phyloP scores from a whole-genome alignment of 2,113 vertebrate species.

The Actenoides hombroni region DNA sequence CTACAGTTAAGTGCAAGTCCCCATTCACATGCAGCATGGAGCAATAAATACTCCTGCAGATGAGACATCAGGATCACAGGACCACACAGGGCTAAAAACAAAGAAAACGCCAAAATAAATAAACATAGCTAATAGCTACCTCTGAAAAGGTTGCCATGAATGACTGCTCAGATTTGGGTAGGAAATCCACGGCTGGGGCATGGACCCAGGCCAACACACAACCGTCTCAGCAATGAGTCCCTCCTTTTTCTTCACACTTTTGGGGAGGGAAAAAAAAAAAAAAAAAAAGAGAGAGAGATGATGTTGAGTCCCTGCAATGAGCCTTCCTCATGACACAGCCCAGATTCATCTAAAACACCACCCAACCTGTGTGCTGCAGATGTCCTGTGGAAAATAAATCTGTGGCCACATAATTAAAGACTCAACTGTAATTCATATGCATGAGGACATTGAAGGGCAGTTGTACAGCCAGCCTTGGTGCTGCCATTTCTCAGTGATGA shows the following conservation, averaged over 20 bases:
- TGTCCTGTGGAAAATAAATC: conserved; percentile 41
- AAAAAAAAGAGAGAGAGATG: background rate
- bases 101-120: conserved; percentile 52
- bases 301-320: background rate
- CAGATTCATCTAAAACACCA: background rate
- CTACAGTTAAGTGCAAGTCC: background rate
- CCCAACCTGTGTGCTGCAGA: background rate
- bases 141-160: conserved; percentile 33
- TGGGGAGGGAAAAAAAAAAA: background rate
- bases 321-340: background rate
- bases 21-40: background rate
- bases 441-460: conserved; percentile 25
- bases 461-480: background rate
- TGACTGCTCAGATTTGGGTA: conserved; percentile 34
- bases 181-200: background rate
- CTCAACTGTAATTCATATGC: background rate
- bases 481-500: background rate
- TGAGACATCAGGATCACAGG: conserved; percentile 19
- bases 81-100: conserved; percentile 5
- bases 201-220: background rate
- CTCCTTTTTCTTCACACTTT: conserved; percentile 18
- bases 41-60: conserved; percentile 35
- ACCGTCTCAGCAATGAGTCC: conserved; percentile 18
- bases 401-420: conserved; percentile 39
- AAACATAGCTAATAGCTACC: conserved; percentile 60